Conservation (phyloP, 2,888 invertebrate genomes). For the Orchesella flavescens region DNA sequence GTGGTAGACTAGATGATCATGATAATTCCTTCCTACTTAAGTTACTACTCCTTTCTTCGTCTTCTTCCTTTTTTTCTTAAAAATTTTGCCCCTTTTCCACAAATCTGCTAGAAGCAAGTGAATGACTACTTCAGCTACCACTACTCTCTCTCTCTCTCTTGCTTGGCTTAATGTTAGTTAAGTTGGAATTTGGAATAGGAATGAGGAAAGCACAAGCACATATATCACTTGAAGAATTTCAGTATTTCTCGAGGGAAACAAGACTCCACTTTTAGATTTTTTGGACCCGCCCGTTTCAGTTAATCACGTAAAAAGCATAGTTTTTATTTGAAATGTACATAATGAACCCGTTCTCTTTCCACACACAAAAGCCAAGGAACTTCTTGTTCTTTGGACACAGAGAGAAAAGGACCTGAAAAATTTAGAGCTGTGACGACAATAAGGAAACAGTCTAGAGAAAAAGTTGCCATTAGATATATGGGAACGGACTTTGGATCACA, state of each 20-base stretch:
- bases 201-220: slow-evolving; percentile 38
- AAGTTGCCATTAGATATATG: background rate
- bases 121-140: background rate
- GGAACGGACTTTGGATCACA: no score
- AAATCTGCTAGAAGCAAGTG: background rate
- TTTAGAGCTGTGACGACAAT: background rate
- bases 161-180: slow-evolving; percentile 47
- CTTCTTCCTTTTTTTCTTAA: slow-evolving; percentile 23
- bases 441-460: background rate
- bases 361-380: background rate
- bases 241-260: slow-evolving; percentile 56
- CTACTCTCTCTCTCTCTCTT: slow-evolving; percentile 31
- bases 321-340: slow-evolving; percentile 51
- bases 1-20: slow-evolving; percentile 12
- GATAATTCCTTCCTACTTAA: slow-evolving; percentile 44
- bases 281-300: slow-evolving; percentile 61
- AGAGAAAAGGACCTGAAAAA: background rate
- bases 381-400: background rate
- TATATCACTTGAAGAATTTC: slow-evolving; percentile 50
- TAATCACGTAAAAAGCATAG: slow-evolving; percentile 68
- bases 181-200: background rate
- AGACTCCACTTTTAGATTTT: slow-evolving; percentile 56
- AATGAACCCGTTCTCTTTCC: slow-evolving; percentile 1
- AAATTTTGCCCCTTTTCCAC: slow-evolving; percentile 22
- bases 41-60: slow-evolving; percentile 22